Evolutionary conservation across 2,797 vertebrate genomes (phyloP), one percentile per base, ranked within the genome.

Genomic region (Chelon auratus): DNA sequence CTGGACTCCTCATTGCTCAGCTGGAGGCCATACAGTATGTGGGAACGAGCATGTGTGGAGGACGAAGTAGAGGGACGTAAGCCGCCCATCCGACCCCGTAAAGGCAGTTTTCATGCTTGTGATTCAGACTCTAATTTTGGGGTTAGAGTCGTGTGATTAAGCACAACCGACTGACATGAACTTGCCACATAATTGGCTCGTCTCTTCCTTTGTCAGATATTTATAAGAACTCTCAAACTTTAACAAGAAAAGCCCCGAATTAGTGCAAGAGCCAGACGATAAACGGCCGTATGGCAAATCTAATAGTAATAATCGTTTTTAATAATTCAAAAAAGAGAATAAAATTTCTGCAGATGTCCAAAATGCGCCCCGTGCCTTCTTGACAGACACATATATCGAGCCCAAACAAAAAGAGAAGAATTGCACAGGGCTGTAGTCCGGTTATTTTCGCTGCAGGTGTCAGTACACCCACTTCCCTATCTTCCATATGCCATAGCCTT

Each of bases 1-100:
- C 80, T 84, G 75, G 60, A 86, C 67, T 74, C 85, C 78, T 85
- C 77, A 84, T 72, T 78, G 69, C 78, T 70, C 63, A 50, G 78
- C 76, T 63, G 52, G 68, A 81, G 82, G 81, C 76, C 78, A 57
- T 66, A 78, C 79, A 69, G 30, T 33, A 8, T 33, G 30, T 81
- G 59, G 47, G 59, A 77, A 61, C 37, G 63, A 63, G 59, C 69
- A 75, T 64, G 76, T 75, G 63, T 79, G 70, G 66, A 71, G 62
- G 67, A 59, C 55, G 57, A 70, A 72, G 55, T 45, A 45, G 37
- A 73, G 40, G 53, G 55, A 77, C 11, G 33, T 42, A 43, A 42
- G 40, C 59, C 52, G 42, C 62, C 70, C 2, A 12, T 68, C 63
- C 70, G 63, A 79, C 75, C 63, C 66, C 50, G 18, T 50, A 54